Evolutionary conservation across 2,797 vertebrate species (phyloP).

Genomic region (Sebastes oblongus): DNA sequence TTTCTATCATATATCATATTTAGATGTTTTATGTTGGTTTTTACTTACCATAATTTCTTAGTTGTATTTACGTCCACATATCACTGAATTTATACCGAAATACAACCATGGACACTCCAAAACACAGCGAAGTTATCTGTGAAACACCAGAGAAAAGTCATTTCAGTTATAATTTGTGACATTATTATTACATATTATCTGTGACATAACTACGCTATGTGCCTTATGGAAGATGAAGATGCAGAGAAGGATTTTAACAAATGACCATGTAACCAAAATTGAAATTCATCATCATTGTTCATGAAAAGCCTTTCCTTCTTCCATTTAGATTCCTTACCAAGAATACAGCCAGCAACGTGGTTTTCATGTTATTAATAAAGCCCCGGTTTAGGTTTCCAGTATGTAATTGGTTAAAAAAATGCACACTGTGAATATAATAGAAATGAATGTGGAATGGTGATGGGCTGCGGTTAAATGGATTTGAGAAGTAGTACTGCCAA

Average conservation of each 20-base stretch:
- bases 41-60: constrained; percentile 74
- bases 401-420: neutral
- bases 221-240: neutral
- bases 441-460: neutral
- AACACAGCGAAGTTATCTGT: constrained; percentile 24
- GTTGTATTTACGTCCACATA: constrained; percentile 67
- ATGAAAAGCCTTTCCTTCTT: neutral
- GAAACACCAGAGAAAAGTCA: constrained; percentile 11
- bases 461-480: neutral
- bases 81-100: constrained; percentile 45
- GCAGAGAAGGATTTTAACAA: neutral
- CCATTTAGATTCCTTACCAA: neutral
- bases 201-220: neutral
- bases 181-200: neutral
- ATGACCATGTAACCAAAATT: neutral
- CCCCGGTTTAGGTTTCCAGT: neutral
- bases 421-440: neutral
- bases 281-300: neutral
- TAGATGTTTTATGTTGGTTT: neutral
- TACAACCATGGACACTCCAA: neutral
- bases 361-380: neutral
- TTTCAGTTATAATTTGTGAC: neutral
- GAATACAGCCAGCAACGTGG: neutral
- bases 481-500: neutral
- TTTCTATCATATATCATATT: neutral